A percentile compares a stretch with the other conserved stretches of the same genome.
Evolutionary conservation across 2,797 vertebrate species (phyloP).

Genomic region (Melanitta fusca): DNA sequence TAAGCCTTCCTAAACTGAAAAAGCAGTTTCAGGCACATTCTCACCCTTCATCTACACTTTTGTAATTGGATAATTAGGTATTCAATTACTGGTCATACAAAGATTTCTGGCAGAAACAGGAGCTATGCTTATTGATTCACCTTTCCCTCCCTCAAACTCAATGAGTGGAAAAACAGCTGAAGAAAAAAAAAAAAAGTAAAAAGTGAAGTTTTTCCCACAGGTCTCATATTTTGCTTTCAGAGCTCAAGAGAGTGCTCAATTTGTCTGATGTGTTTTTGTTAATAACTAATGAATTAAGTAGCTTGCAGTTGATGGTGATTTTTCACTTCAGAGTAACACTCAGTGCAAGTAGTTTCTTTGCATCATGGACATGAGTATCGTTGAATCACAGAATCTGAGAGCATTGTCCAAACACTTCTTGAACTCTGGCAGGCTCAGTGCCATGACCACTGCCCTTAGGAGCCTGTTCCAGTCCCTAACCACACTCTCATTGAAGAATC

Average conservation of each 20-base stretch:
- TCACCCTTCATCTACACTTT: background rate
- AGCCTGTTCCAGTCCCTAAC: background rate
- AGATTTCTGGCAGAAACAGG: background rate
- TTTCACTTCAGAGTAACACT: background rate
- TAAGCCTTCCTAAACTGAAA: background rate
- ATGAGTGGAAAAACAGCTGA: background rate
- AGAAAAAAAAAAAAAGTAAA: background rate
- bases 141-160: background rate
- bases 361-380: background rate
- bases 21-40: background rate
- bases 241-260: background rate
- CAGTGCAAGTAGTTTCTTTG: background rate
- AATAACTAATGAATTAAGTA: background rate
- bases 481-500: background rate
- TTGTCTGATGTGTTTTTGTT: background rate
- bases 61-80: background rate
- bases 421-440: background rate
- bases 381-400: background rate
- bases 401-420: background rate
- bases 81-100: background rate
- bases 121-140: background rate
- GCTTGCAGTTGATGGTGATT: background rate
- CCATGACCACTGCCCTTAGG: background rate
- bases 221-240: background rate
- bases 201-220: background rate